Percentiles rank a stretch among this genome's conserved stretches.
These are phyloP conservation scores for Arion vulgaris DNA, from an alignment of 1,140 invertebrate genomes.

Conservation along the genomic window DNA sequence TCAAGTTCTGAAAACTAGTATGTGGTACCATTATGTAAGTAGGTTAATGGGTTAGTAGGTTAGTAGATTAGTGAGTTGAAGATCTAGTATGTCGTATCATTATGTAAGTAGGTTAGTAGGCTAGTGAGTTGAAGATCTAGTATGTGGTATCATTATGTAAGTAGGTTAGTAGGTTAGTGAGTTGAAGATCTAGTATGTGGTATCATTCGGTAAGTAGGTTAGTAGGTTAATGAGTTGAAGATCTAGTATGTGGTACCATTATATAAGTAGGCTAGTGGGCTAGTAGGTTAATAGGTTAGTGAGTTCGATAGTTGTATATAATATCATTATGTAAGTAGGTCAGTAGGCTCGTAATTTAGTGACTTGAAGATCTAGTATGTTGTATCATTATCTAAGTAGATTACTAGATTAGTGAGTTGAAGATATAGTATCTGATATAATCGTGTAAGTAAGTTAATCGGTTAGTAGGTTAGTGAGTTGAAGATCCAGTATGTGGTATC, in stretches of 20 bases:
- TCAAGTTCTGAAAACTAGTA: slow-evolving; percentile 71
- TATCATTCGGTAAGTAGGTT: no score
- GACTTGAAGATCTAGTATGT: not conserved
- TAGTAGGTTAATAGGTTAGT: not conserved
- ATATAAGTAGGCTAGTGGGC: slow-evolving; percentile 59
- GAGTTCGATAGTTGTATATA: not conserved
- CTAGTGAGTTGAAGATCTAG: not conserved
- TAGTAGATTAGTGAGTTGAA: not conserved
- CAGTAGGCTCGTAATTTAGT: no score
- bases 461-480: no score
- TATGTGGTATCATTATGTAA: slow-evolving; percentile 1
- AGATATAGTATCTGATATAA: no score
- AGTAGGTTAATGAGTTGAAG: no score
- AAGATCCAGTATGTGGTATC: slow-evolving; percentile 71
- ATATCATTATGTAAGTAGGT: not conserved
- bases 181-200: no score
- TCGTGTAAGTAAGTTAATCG: no score
- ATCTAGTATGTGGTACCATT: slow-evolving; percentile 71
- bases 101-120: no score
- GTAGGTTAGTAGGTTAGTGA: no score
- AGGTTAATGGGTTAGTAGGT: not conserved
- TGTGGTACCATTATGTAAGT: slow-evolving; percentile 72
- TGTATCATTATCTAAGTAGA: not conserved
- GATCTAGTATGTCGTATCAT: not conserved
- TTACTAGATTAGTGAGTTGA: no score